Evolutionary conservation across 1,140 invertebrate genomes (phyloP).

Genomic region (Caenorhabditis remanei): DNA sequence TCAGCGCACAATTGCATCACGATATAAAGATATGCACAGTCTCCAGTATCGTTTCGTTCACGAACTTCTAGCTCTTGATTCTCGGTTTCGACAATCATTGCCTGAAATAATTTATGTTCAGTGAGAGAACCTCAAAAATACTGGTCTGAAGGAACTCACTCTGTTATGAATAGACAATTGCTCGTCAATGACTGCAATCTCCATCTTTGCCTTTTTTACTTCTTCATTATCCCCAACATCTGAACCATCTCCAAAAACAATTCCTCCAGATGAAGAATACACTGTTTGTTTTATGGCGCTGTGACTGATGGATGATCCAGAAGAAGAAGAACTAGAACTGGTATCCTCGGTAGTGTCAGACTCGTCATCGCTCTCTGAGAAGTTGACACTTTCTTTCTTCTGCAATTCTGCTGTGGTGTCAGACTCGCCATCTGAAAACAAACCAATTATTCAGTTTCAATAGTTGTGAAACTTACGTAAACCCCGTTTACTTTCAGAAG

Average conservation of each 20-base stretch:
- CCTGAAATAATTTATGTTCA: conserved; percentile 29
- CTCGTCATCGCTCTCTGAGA: conserved; percentile 70
- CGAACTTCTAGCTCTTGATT: conserved; percentile 63
- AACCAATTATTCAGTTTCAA: too few species aligned
- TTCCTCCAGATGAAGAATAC: conserved; percentile 25
- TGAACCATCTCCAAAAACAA: conserved; percentile 7
- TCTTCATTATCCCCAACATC: conserved; percentile 34
- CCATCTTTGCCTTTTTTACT: conserved; percentile 1
- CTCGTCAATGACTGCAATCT: conserved; percentile 18
- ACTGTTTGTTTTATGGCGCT: not conserved
- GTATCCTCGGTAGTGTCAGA: conserved; percentile 54
- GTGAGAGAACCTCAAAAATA: too few species aligned
- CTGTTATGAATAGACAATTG: conserved; percentile 31
- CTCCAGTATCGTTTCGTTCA: conserved; percentile 64
- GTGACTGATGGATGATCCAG: not conserved
- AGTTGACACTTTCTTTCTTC: conserved; percentile 80
- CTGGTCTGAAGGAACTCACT: not conserved
- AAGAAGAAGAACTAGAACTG: conserved; percentile 47
- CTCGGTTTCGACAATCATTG: conserved; percentile 56
- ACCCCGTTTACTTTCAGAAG: conserved; percentile 13
- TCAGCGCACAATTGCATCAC: conserved; percentile 95
- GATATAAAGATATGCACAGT: conserved; percentile 88
- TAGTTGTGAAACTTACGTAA: not conserved
- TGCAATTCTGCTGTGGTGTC: not conserved
- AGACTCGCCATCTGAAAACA: conserved; percentile 2